Conservation (phyloP, 1,140 invertebrate genomes). For the Geopemphigus sp. region DNA sequence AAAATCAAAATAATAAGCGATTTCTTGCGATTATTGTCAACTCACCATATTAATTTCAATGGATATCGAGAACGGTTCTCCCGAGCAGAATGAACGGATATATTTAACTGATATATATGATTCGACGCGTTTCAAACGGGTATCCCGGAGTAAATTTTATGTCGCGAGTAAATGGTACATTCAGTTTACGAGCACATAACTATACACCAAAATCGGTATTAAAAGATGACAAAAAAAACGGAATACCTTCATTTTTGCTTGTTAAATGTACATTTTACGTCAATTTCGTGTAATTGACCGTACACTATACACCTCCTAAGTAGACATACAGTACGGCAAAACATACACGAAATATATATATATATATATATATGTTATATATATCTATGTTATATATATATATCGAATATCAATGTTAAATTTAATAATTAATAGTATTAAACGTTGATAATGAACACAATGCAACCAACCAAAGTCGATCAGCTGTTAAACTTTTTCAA, state of each 20-base stretch:
- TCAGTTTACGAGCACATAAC: neutral
- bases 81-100: neutral
- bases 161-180: neutral
- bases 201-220: neutral
- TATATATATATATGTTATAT: neutral
- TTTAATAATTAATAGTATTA: constrained; percentile 21
- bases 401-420: constrained; percentile 6
- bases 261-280: neutral
- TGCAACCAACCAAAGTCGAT: constrained; percentile 26
- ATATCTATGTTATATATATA: neutral
- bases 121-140: neutral
- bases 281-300: no score
- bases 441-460: constrained; percentile 29
- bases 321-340: neutral
- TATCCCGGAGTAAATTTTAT: neutral
- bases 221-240: neutral
- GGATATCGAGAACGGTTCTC: neutral
- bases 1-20: neutral
- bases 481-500: constrained; percentile 27
- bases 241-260: neutral
- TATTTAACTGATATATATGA: no score
- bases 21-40: neutral
- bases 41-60: constrained; percentile 10
- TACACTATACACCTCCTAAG: no score
- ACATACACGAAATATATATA: neutral